These are phyloP conservation scores for Eristalis pertinax DNA, from an alignment of 2,888 invertebrate genomes.

Conservation along the genomic window DNA sequence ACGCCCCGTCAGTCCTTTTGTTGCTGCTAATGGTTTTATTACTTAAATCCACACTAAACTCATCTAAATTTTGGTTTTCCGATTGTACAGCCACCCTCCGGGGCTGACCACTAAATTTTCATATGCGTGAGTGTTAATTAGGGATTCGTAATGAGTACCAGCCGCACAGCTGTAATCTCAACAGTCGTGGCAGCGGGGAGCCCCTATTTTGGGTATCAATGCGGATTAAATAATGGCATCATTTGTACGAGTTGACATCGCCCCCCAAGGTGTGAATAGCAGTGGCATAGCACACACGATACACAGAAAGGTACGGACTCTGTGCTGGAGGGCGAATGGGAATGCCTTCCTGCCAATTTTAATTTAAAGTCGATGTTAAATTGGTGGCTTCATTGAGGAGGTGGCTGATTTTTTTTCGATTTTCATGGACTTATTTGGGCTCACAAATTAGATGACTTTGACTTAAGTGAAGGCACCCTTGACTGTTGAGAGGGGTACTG, in stretches of 20 bases:
- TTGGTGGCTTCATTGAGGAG: background rate
- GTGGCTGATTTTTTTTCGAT: background rate
- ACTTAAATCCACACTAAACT: background rate
- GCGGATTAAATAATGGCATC: background rate
- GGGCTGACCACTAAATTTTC: background rate
- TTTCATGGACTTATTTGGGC: background rate
- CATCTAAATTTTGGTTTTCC: background rate
- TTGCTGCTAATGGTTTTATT: background rate
- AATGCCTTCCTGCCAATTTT: background rate
- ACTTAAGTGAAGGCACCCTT: too few relatives aligned
- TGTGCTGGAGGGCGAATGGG: background rate
- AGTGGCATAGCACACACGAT: background rate
- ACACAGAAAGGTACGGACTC: background rate
- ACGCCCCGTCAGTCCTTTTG: background rate
- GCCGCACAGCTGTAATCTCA: background rate
- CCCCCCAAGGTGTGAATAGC: background rate
- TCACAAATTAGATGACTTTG: too few relatives aligned
- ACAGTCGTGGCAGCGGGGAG: background rate
- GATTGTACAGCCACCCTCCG: background rate
- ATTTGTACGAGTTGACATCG: background rate
- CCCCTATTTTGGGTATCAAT: background rate
- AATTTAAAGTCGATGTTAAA: background rate
- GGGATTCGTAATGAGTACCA: background rate
- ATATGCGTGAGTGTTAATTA: background rate
- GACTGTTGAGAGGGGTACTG: too few relatives aligned